A percentile compares a stretch with the other conserved stretches of the same genome.
phyloP scores from a whole-genome alignment of 2,888 invertebrate species.

The Chironomus riparius region DNA sequence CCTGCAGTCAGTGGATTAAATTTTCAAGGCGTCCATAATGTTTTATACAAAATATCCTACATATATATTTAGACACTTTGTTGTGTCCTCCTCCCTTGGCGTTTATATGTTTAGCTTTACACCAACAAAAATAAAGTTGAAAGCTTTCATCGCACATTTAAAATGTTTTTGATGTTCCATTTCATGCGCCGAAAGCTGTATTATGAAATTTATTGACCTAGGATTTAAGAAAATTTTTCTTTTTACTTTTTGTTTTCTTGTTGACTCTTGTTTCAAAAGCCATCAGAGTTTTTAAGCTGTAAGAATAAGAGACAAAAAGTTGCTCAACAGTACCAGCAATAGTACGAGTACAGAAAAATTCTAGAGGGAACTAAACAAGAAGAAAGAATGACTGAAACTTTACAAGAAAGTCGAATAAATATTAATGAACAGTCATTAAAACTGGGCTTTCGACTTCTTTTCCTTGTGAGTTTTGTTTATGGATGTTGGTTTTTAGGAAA shows the following conservation, averaged over 20 bases:
- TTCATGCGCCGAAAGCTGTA: neutral
- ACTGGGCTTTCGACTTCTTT: constrained; percentile 21
- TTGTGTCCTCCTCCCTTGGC: too few species aligned
- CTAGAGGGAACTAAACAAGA: too few species aligned
- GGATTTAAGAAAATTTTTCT: neutral
- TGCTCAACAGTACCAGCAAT: neutral
- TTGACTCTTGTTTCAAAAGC: neutral
- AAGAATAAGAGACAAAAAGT: neutral
- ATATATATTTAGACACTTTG: too few species aligned
- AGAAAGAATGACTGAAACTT: neutral
- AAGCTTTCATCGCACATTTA: neutral
- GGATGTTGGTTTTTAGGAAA: neutral
- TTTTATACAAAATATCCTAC: too few species aligned
- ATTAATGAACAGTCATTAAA: constrained; percentile 21
- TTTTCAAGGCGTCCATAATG: neutral
- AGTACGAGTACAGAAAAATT: neutral
- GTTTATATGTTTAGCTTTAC: too few species aligned
- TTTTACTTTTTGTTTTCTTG: neutral
- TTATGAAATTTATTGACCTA: constrained; percentile 17
- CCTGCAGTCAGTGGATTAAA: neutral
- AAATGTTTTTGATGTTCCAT: constrained; percentile 18
- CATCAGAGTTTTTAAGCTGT: too few species aligned
- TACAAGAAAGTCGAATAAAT: constrained; percentile 18
- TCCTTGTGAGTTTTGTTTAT: neutral
- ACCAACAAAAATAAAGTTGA: too few species aligned